Evolutionary conservation across 2,888 invertebrate species (phyloP).

Genomic region (Drosophila meridiana): DNA sequence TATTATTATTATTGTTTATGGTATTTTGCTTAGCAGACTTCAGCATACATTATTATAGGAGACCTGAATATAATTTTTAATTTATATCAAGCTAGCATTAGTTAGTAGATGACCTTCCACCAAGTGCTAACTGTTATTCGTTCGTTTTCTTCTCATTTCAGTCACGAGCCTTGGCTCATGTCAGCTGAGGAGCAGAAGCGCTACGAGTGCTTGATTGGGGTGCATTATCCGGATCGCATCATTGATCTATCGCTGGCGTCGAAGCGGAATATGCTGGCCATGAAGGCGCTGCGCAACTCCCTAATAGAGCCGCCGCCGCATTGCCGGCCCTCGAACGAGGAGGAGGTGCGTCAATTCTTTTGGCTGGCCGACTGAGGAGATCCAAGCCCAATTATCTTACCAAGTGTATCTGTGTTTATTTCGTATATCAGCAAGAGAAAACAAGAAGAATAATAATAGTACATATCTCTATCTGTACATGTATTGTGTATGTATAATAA

Average conservation of each 20-base stretch:
- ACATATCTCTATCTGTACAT: background rate
- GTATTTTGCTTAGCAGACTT: no score
- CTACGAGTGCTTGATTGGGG: slow-evolving; percentile 88
- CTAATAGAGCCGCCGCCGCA: slow-evolving; percentile 86
- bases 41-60: no score
- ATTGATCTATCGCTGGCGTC: slow-evolving; percentile 87
- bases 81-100: no score
- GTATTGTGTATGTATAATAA: slow-evolving; percentile 21
- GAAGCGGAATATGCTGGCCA: slow-evolving; percentile 86
- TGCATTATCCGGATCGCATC: slow-evolving; percentile 89
- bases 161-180: slow-evolving; percentile 91
- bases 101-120: no score
- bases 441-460: slow-evolving; percentile 2
- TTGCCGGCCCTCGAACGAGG: slow-evolving; percentile 89
- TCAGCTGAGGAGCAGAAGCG: slow-evolving; percentile 88
- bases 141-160: slow-evolving; percentile 60
- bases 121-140: no score
- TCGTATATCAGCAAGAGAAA: slow-evolving; percentile 4
- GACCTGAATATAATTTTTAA: no score
- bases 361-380: slow-evolving; percentile 77
- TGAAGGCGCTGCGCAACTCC: slow-evolving; percentile 83
- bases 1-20: no score
- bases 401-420: slow-evolving; percentile 23
- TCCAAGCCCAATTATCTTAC: background rate
- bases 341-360: slow-evolving; percentile 87